These are phyloP conservation scores for Cryptophagus acutangulus DNA, from an alignment of 2,888 invertebrate genomes.

Conservation along the genomic window DNA sequence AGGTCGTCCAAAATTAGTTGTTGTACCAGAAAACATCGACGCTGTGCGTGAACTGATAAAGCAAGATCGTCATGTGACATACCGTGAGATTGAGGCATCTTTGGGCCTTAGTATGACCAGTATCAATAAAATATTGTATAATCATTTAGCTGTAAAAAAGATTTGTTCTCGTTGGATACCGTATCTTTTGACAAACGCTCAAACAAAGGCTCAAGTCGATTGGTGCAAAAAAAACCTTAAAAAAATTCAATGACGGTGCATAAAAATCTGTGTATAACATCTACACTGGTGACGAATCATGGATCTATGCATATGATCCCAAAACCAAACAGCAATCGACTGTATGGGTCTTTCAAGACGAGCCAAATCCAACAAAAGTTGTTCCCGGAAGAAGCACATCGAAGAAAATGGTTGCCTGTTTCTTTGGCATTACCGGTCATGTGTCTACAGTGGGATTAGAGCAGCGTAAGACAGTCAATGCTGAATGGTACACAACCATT, in stretches of 20 bases:
- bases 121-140: conserved; percentile 21
- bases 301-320: background rate
- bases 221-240: too few relatives aligned
- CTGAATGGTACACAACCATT: too few relatives aligned
- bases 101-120: conserved; percentile 24
- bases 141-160: conserved; percentile 19
- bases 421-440: too few relatives aligned
- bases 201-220: too few relatives aligned
- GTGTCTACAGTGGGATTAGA: too few relatives aligned
- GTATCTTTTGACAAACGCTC: too few relatives aligned
- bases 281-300: background rate
- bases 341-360: background rate
- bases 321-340: background rate
- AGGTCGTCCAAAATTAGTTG: conserved; percentile 24
- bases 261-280: background rate
- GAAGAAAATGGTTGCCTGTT: too few relatives aligned
- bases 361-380: conserved; percentile 1
- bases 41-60: conserved; percentile 28
- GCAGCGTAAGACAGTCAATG: too few relatives aligned
- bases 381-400: too few relatives aligned
- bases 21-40: conserved; percentile 30
- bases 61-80: conserved; percentile 28
- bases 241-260: too few relatives aligned
- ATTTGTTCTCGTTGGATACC: too few relatives aligned
- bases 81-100: conserved; percentile 24